These are phyloP conservation scores for Pandemis corylana DNA, from an alignment of 2,888 invertebrate genomes.

Conservation along the genomic window DNA sequence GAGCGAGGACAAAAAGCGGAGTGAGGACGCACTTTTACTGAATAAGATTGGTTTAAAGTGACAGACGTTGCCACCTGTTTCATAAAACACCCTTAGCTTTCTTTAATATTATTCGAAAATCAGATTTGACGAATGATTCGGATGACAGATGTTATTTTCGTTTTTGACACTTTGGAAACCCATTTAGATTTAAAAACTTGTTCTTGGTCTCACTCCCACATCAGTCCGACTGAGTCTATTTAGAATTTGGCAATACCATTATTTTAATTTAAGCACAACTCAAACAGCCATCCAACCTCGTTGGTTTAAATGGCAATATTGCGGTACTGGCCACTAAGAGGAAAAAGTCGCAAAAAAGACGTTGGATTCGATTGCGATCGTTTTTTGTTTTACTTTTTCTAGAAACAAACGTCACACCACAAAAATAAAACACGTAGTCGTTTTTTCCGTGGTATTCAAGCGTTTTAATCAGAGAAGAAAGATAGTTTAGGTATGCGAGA, in stretches of 20 bases:
- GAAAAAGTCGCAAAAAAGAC: not conserved
- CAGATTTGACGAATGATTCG: slow-evolving; percentile 3
- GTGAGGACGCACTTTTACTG: slow-evolving; percentile 67
- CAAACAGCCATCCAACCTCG: not conserved
- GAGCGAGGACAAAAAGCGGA: slow-evolving; percentile 68
- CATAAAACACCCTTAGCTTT: not conserved
- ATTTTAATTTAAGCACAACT: not conserved
- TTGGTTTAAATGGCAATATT: slow-evolving; percentile 12
- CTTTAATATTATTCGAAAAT: not conserved
- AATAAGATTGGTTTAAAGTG: slow-evolving; percentile 27
- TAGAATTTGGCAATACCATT: not conserved
- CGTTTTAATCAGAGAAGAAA: not conserved
- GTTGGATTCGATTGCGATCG: slow-evolving; percentile 1
- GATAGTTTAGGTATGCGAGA: not conserved
- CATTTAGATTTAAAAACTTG: not conserved
- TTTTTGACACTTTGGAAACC: not conserved
- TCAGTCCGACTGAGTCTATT: not conserved
- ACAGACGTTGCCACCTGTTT: slow-evolving; percentile 27
- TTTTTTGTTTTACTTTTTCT: slow-evolving; percentile 4
- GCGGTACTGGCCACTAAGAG: slow-evolving; percentile 6
- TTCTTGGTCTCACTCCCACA: not conserved
- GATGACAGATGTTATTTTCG: not conserved
- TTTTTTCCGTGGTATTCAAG: not conserved
- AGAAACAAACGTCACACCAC: not conserved
- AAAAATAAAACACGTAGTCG: not conserved